A percentile compares a stretch with the other conserved stretches of the same genome.
Evolutionary conservation across 2,888 invertebrate genomes (phyloP).

Genomic region (Papilio demoleus): DNA sequence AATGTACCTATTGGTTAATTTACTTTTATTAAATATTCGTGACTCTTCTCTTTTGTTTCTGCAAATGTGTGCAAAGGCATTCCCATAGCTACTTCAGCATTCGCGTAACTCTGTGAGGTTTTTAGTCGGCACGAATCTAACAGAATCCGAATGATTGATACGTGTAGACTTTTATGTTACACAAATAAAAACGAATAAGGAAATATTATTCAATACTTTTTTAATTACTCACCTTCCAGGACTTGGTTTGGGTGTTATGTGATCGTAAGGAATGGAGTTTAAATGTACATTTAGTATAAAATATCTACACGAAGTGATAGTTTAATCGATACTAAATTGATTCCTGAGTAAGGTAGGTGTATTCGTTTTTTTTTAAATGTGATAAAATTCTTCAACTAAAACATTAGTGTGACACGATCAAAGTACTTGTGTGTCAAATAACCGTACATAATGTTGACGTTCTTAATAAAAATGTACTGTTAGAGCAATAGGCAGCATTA

Average conservation of each 20-base stretch:
- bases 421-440: conserved; percentile 10
- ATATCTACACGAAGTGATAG: neutral
- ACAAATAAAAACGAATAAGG: no score
- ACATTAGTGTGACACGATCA: conserved; percentile 7
- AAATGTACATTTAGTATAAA: neutral
- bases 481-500: conserved; percentile 12
- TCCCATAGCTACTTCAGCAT: no score
- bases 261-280: no score
- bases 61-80: no score
- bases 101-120: no score
- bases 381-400: neutral
- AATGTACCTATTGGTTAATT: neutral
- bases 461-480: conserved; percentile 26
- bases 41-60: no score
- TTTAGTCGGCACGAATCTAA: no score
- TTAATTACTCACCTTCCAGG: no score
- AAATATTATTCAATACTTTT: no score
- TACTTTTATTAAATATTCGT: neutral
- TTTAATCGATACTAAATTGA: neutral
- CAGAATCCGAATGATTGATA: no score
- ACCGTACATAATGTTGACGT: conserved; percentile 9
- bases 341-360: neutral
- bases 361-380: neutral
- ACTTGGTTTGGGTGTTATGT: no score
- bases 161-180: no score